Conservation (phyloP, 2,113 vertebrate species). For the Setophaga kirtlandii region DNA sequence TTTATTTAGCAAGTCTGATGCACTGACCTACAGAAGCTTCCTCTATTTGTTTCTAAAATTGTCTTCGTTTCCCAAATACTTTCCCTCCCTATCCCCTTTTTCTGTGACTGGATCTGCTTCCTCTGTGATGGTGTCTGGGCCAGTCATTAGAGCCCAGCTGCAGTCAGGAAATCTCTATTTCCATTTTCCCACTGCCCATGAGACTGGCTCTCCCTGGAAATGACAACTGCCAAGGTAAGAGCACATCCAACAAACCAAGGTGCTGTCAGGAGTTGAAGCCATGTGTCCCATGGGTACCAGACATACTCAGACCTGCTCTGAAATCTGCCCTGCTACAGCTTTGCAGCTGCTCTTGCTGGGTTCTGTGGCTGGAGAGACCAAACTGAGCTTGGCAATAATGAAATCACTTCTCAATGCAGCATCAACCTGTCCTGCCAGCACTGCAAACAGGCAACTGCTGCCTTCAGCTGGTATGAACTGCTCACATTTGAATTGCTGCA, state of each 20-base stretch:
- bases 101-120: background rate
- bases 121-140: background rate
- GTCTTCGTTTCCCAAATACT: background rate
- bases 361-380: background rate
- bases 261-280: background rate
- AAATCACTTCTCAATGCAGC: background rate
- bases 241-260: background rate
- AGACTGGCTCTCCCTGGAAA: background rate
- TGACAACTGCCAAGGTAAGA: background rate
- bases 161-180: background rate
- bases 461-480: background rate
- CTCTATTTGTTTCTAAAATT: slow-evolving; percentile 48
- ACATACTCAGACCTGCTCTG: background rate
- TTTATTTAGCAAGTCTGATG: background rate
- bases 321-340: background rate
- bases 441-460: background rate
- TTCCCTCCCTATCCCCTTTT: background rate
- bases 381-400: background rate
- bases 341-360: background rate
- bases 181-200: background rate
- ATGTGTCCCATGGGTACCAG: accelerated
- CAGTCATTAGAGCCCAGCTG: background rate
- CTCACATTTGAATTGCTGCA: background rate
- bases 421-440: background rate
- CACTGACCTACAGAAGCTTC: background rate